These are phyloP conservation scores for Corythucha ciliata DNA, from an alignment of 2,888 invertebrate genomes.

Conservation along the genomic window DNA sequence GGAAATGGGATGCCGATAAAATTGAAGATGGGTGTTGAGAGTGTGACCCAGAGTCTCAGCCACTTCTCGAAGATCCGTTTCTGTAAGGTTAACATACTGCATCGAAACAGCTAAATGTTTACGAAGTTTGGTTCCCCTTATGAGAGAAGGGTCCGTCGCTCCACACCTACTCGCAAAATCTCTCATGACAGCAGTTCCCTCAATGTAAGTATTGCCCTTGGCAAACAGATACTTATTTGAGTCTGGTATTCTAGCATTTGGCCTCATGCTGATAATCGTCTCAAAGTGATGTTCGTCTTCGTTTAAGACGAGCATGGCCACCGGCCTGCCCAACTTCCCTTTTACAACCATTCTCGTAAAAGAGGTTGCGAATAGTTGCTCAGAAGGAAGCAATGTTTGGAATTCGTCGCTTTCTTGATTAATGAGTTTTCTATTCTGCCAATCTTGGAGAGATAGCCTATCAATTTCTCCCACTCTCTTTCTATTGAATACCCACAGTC, in stretches of 20 bases:
- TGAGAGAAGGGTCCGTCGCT: slow-evolving; percentile 3
- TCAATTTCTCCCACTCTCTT: slow-evolving; percentile 21
- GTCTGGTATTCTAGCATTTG: slow-evolving; percentile 5
- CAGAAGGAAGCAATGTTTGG: slow-evolving; percentile 4
- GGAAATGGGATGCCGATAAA: slow-evolving; percentile 11
- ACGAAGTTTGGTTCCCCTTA: slow-evolving; percentile 13
- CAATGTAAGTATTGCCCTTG: no score
- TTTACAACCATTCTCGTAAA: slow-evolving; percentile 14
- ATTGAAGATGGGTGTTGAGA: slow-evolving; percentile 15
- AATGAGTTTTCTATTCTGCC: neutral
- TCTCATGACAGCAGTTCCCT: slow-evolving; percentile 15
- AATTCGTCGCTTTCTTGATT: slow-evolving; percentile 21
- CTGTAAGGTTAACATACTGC: slow-evolving; percentile 17
- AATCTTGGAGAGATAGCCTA: slow-evolving; percentile 2
- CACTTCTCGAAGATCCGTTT: slow-evolving; percentile 16
- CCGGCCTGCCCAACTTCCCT: slow-evolving; percentile 12
- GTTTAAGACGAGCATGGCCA: slow-evolving; percentile 11
- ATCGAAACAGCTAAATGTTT: slow-evolving; percentile 12
- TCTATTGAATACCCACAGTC: slow-evolving; percentile 24
- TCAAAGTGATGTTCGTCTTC: neutral
- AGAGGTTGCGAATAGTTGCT: slow-evolving; percentile 13
- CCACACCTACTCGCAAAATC: slow-evolving; percentile 10
- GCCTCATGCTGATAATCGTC: neutral
- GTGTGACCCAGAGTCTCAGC: slow-evolving; percentile 19
- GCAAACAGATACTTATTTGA: slow-evolving; percentile 1